These are phyloP conservation scores for Marisa cornuarietis DNA, from an alignment of 1,140 invertebrate species.

Conservation along the genomic window DNA sequence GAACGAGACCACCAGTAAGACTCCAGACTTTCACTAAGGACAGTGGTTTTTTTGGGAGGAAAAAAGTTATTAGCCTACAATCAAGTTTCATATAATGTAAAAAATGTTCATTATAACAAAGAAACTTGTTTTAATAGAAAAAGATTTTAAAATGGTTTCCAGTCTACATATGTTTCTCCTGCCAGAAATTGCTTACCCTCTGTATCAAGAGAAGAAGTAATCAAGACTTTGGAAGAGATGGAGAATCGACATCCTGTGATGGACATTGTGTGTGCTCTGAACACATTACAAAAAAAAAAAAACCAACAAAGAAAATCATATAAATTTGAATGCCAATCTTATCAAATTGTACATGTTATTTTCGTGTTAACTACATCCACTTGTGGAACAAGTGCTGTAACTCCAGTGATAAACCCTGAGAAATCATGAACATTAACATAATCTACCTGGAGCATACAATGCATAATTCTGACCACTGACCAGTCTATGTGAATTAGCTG, in stretches of 20 bases:
- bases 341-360: too few species aligned
- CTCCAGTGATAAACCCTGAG: too few species aligned
- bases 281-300: constrained; percentile 22
- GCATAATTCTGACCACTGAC: too few species aligned
- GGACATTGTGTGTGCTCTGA: constrained; percentile 62
- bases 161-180: constrained; percentile 60
- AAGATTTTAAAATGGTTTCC: constrained; percentile 55
- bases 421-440: too few species aligned
- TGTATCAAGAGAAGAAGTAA: constrained; percentile 60
- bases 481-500: too few species aligned
- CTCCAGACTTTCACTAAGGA: constrained; percentile 64
- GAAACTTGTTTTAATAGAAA: constrained; percentile 57
- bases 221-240: constrained; percentile 47
- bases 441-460: too few species aligned
- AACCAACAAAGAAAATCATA: too few species aligned
- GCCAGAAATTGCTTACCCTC: constrained; percentile 47
- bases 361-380: too few species aligned
- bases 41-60: neutral
- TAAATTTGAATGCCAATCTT: too few species aligned
- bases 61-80: neutral
- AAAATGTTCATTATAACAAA: neutral
- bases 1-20: constrained; percentile 56
- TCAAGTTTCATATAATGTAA: neutral
- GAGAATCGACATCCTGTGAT: constrained; percentile 64
- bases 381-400: too few species aligned